phyloP scores from a whole-genome alignment of 2,113 vertebrate species.

The Furnarius figulus region DNA sequence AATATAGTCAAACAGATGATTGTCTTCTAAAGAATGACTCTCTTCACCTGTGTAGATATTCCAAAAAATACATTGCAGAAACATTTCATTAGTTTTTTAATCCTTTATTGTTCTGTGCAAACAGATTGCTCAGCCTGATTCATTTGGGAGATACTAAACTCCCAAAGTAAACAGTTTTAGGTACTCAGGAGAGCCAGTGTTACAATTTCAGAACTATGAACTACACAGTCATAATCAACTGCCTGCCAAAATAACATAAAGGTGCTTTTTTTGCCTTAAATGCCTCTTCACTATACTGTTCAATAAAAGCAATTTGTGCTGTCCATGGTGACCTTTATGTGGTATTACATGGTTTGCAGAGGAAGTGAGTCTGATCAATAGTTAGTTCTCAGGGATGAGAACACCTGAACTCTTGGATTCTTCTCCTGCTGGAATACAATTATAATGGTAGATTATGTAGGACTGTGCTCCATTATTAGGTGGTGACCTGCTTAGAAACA shows the following conservation, averaged over 20 bases:
- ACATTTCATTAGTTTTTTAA: slow-evolving; percentile 40
- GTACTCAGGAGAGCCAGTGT: neutral
- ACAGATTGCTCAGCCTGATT: slow-evolving; percentile 12
- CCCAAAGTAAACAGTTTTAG: neutral
- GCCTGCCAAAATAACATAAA: slow-evolving; percentile 19
- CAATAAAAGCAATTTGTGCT: slow-evolving; percentile 52
- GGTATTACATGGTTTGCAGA: slow-evolving; percentile 11
- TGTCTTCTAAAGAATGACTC: neutral
- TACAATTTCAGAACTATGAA: neutral
- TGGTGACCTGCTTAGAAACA: neutral
- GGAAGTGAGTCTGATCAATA: slow-evolving; percentile 32
- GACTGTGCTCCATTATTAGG: neutral
- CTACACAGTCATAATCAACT: neutral
- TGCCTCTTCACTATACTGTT: neutral
- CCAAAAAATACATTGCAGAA: neutral
- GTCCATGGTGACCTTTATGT: slow-evolving; percentile 3
- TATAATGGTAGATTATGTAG: neutral
- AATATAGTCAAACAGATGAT: neutral
- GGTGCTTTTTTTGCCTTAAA: slow-evolving; percentile 20
- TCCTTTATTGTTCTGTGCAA: slow-evolving; percentile 1
- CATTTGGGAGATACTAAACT: slow-evolving; percentile 7
- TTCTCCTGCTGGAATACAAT: neutral
- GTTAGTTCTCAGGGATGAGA: neutral
- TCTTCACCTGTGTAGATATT: neutral
- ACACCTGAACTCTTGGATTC: neutral